A percentile compares a stretch with the other conserved stretches of the same genome.
These are phyloP conservation scores for Drosophila neoperkinsi DNA, from an alignment of 2,888 invertebrate genomes.

Conservation along the genomic window DNA sequence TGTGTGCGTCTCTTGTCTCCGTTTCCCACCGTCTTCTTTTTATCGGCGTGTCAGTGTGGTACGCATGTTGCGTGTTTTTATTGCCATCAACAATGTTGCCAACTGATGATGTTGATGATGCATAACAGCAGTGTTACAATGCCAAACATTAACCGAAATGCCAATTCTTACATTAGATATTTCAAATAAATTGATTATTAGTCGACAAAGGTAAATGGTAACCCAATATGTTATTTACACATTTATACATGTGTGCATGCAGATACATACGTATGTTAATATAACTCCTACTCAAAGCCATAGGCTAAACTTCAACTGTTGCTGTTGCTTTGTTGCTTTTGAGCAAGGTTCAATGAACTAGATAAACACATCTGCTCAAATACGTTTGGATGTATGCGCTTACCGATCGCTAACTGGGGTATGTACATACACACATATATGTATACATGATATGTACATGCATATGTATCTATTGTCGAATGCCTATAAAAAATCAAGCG, in stretches of 20 bases:
- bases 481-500: constrained; percentile 59
- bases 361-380: constrained; percentile 67
- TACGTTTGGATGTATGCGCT: constrained; percentile 28
- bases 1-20: constrained; percentile 8
- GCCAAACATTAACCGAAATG: constrained; percentile 1
- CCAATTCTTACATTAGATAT: background rate
- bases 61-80: constrained; percentile 40
- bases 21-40: constrained; percentile 14
- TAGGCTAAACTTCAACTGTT: constrained; percentile 24
- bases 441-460: background rate
- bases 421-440: constrained; percentile 12
- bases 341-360: constrained; percentile 59
- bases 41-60: constrained; percentile 12
- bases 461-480: constrained; percentile 34
- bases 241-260: background rate
- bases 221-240: background rate
- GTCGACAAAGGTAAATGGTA: background rate
- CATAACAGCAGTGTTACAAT: constrained; percentile 1
- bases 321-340: constrained; percentile 16
- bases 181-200: background rate
- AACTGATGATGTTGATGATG: constrained; percentile 1
- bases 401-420: constrained; percentile 56
- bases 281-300: constrained; percentile 2
- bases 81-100: constrained; percentile 49
- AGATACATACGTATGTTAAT: background rate